Evolutionary conservation across 2,797 vertebrate genomes (phyloP).

Genomic region (Limnodromus scolopaceus): DNA sequence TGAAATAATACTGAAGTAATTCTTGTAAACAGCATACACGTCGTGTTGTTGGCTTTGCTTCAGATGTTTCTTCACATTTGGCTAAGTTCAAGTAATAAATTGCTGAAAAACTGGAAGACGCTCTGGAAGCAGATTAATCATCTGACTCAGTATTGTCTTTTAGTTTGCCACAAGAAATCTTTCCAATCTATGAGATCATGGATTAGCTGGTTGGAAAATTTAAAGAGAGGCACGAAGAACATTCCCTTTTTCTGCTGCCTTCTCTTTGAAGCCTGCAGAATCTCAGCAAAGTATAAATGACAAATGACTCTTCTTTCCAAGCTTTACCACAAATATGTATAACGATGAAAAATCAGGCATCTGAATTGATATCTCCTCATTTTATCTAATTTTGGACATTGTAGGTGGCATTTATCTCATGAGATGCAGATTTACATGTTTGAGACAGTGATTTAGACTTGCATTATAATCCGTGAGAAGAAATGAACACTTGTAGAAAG

Average conservation of each 20-base stretch:
- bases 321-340: not conserved
- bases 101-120: conserved; percentile 40
- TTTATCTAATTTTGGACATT: not conserved
- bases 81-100: conserved; percentile 43
- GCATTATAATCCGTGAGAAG: not conserved
- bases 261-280: conserved; percentile 24
- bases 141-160: conserved; percentile 60
- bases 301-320: not conserved
- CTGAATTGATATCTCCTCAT: not conserved
- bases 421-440: not conserved
- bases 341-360: not conserved
- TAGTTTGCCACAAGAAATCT: conserved; percentile 48
- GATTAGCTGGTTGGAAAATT: conserved; percentile 54
- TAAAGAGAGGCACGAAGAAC: conserved; percentile 11
- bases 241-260: not conserved
- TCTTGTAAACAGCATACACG: not conserved
- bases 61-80: conserved; percentile 61
- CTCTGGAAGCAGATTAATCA: conserved; percentile 64
- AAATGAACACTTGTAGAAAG: not conserved
- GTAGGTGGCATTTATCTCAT: not conserved
- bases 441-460: not conserved
- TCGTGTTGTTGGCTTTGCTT: conserved; percentile 56
- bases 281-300: conserved; percentile 1
- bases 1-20: conserved; percentile 5
- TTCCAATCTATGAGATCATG: conserved; percentile 72